Evolutionary conservation across 1,140 invertebrate species (phyloP).

Genomic region (Tribolium castaneum): DNA sequence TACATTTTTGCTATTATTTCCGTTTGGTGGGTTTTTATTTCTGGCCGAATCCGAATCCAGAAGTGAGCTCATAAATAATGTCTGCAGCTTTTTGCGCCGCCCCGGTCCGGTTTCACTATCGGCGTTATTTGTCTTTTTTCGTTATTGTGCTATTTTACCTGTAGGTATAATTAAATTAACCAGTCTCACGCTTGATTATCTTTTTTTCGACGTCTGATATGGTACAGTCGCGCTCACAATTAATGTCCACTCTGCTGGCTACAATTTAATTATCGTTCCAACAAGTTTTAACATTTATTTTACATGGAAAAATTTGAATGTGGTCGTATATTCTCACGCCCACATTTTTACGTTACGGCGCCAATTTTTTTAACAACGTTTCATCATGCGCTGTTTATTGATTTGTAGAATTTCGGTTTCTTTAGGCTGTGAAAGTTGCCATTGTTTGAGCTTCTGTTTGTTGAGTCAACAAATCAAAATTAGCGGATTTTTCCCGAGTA

Average conservation of each 20-base stretch:
- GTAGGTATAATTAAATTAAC: constrained; percentile 27
- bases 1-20: too few species aligned
- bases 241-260: neutral
- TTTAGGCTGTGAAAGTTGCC: neutral
- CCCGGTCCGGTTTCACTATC: constrained; percentile 18
- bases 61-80: constrained; percentile 5
- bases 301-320: neutral
- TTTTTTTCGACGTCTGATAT: neutral
- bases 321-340: neutral
- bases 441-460: neutral
- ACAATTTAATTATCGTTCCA: neutral
- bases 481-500: neutral
- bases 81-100: neutral
- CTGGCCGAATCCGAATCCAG: neutral
- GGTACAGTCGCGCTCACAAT: neutral
- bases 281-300: neutral
- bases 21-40: neutral
- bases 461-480: neutral
- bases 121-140: constrained; percentile 21
- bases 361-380: neutral
- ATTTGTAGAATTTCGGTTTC: neutral
- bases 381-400: neutral
- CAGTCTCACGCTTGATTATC: constrained; percentile 23
- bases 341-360: neutral
- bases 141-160: neutral